Base-by-base conservation (phyloP, 1,140 invertebrate species). In the Drosophila pruinosa region DNA sequence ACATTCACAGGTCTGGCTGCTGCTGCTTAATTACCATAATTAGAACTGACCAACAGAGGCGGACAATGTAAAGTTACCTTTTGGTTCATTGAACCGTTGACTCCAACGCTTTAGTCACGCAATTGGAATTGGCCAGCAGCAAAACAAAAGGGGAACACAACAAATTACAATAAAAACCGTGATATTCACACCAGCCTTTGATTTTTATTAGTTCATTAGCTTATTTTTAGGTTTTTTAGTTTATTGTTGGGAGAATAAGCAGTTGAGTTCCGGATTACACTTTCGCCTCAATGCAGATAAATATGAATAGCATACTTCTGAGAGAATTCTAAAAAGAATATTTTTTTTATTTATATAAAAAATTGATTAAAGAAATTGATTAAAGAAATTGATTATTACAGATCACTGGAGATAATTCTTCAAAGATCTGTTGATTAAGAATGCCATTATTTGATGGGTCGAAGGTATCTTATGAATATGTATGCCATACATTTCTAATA, bases 21-120 rank as follows among this genome's bases (percentile, higher is more conserved):
- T 72, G 41, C 54, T 21, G 47, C 57, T 59, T 82, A 82, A 86
- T 78, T 67, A 77, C 78, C 81, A 88, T 86, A 86, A 88, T 88
- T 86, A 78, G 62, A 57, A 38, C 22, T 5, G 70, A 39, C 48
- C 65, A 54, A 59, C 72, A 65, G 47, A 50, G 28, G 53, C 41
- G 10, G 39, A 6, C 38, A 28, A n/a, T 43, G 47, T 31, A 58
- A 45, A 26, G 14, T 45, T 28, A 21, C 2, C 7, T 48, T 21
- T 34, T 39, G 67, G 81, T 88, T 86, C 81, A 82, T 63, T 88
- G 82, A 86, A 78, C 81, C 71, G 22, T 36, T 70, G 58, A 31
- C 43, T 31, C 34, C 56, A 12, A 34, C 15, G 47, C 36, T 7
- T 21, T 73, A 36, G 76, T 77, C 76, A 71, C 64, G 79, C 79